Base-by-base conservation (phyloP, 2,113 vertebrate species). In the Sorex fumeus region DNA sequence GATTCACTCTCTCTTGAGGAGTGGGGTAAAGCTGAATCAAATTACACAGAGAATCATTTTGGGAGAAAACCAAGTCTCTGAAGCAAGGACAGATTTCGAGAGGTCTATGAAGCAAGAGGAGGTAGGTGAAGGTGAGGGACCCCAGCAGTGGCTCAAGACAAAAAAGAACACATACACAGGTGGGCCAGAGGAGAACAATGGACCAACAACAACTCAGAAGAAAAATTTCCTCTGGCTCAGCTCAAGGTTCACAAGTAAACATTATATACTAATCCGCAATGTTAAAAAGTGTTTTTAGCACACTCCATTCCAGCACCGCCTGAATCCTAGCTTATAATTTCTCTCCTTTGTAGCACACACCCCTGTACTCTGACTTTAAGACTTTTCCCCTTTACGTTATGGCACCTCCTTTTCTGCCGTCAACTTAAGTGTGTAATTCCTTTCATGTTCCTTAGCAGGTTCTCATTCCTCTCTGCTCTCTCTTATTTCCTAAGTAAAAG, bases 141-240 rank as follows among this genome's bases (percentile, higher is more conserved):
- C 4, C 30, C 53, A 75, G 18, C 0, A 0, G 15, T 3, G 5
- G 25, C 40, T 45, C 47, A 71, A 50, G 13, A 90, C 19, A 75
- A 34, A 40, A 40, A 60, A 82, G 13, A 11, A 45, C 36, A 87
- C 3, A 78, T 8, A 77, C 62, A 40, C 5, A 62, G 40, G 40
- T 3, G 40, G 40, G 27, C 53, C 79, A 83, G 69, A 87, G 28
- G 30, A 71, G 15, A 50, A 45, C 66, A 69, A 60, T 45, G 45
- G 50, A 30, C 40, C 79, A 86, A 91, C 87, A 16, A 69, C 10
- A 71, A n/a, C 45, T 90, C 75, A 90, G 43, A 91, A 64, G 50
- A 86, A 32, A 66, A 67, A 28, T 60, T 81, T 7, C 30, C 30
- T 93, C 32, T 80, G 57, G 7, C 62, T 77, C 77, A 88, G 71